Evolutionary conservation across 2,797 vertebrate genomes (phyloP), one percentile per base, ranked within the genome.

Genomic region (Manis crassicaudata): DNA sequence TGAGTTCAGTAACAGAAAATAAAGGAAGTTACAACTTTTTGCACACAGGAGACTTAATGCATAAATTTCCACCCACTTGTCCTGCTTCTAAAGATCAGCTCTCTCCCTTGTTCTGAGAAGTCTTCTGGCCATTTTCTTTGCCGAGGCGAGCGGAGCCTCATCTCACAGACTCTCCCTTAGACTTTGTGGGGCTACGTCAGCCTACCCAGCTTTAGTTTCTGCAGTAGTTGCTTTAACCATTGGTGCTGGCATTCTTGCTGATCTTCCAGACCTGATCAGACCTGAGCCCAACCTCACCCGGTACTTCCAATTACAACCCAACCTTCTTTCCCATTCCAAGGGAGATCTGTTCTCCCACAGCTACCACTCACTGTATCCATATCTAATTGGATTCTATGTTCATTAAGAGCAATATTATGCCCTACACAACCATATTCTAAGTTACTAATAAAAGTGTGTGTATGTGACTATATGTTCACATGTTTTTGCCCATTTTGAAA

Each of bases 11-110:
- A 88, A 73, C 23, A 94, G n/a, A 89, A 75, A 56, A 83, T 50
- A 91, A 93, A 90, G 80, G 50, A 97, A 88, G 67, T 72, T 81
- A 68, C 17, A 67, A 56, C 72, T 68, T 87, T 87, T 85, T 92
- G 35, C n/a, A 92, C 29, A 43, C 29, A 70, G 46, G n/a, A 90
- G 58, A 85, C 6, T 67, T 90, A 75, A 76, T 29, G 50, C 29
- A 54, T 54, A 88, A 77, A 94, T 70, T 70, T 86, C 63, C 97
- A 80, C 35, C 46, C 68, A 32, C 29, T 75, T 72, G 68, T 43
- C 70, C 40, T 86, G n/a, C 56, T 87, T 95, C 87, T 62, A 93
- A 96, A 97, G 92, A 76, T 91, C 90, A 58, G 23, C 50, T 67
- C 60, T 83, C 54, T 92, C 75, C 35, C 8, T 70, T 65, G 35